Evolutionary conservation across 2,888 invertebrate species (phyloP), one percentile per base, ranked within the genome.

Genomic region (Andricus quercusramuli): DNA sequence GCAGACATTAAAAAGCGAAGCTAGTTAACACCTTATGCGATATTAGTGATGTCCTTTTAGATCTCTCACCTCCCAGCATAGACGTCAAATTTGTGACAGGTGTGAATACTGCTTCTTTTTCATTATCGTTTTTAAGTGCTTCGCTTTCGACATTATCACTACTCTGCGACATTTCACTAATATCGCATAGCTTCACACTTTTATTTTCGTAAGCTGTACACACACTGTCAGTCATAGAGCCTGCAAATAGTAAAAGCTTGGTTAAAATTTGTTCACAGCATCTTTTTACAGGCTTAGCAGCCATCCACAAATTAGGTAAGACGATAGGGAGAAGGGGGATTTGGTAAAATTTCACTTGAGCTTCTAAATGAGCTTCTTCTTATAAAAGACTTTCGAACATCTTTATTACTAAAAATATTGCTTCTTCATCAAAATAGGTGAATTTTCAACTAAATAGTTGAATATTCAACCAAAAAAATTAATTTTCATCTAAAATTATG

Each of bases 151-250:
- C 82, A 78, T 82, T 84, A 65, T 70, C 82, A 51, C 80, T 83
- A 51, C 81, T 88, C 77, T 78, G 86, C 67, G 82, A 83, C 44
- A 83, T 83, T 79, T 88, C 86, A 79, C 85, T 88, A 44, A 85
- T 84, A 82, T 85, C 89, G 76, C 80, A 79, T 56, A 86, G 84
- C 65, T 87, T 89, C 15, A 84, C 78, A 47, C 83, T 82, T 85
- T 88, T 91, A 85, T 91, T 93, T 89, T 95, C 95, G 88, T 95
- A 95, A 9, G 95, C 93, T 17, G 95, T 95, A 86, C 95, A 95
- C 80, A 95, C 93, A 89, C 95, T 95, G 85, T 95, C 95, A 41
- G 95, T 95, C 80, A 95, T 92, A 3, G 95, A 95, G 76, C 93
- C 93, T 93, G 84, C 17, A 87, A 86, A 84, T 82, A 37, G 32